Conservation (phyloP, 2,888 invertebrate genomes). For the Heliothis peltigera region DNA sequence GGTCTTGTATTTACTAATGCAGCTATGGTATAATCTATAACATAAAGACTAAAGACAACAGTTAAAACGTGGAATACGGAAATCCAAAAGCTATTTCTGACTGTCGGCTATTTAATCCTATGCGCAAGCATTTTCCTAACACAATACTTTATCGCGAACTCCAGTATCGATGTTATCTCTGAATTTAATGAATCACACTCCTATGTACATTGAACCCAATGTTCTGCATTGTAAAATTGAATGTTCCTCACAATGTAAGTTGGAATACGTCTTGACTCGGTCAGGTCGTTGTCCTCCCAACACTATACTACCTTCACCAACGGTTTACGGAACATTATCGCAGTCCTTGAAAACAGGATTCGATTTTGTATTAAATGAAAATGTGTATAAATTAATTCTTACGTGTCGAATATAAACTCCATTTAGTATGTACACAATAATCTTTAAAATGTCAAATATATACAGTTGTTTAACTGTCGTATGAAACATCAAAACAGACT, state of each 20-base stretch:
- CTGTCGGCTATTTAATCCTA: conserved; percentile 20
- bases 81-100: conserved; percentile 1
- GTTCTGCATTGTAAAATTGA: conserved; percentile 83
- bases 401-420: conserved; percentile 40
- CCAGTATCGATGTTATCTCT: conserved; percentile 75
- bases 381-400: conserved; percentile 48
- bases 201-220: conserved; percentile 79
- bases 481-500: conserved; percentile 42
- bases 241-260: conserved; percentile 80
- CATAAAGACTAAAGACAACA: neutral
- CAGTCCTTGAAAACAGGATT: conserved; percentile 86
- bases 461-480: conserved; percentile 58
- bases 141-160: conserved; percentile 60
- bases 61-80: neutral
- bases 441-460: conserved; percentile 47
- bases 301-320: conserved; percentile 85
- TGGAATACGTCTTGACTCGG: conserved; percentile 84
- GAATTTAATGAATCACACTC: conserved; percentile 79
- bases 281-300: conserved; percentile 86
- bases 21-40: neutral
- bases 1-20: neutral
- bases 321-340: conserved; percentile 83
- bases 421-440: conserved; percentile 42
- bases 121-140: conserved; percentile 39
- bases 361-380: conserved; percentile 66